phyloP scores from a whole-genome alignment of 2,888 invertebrate genomes.

The Heliconius ismenius region DNA sequence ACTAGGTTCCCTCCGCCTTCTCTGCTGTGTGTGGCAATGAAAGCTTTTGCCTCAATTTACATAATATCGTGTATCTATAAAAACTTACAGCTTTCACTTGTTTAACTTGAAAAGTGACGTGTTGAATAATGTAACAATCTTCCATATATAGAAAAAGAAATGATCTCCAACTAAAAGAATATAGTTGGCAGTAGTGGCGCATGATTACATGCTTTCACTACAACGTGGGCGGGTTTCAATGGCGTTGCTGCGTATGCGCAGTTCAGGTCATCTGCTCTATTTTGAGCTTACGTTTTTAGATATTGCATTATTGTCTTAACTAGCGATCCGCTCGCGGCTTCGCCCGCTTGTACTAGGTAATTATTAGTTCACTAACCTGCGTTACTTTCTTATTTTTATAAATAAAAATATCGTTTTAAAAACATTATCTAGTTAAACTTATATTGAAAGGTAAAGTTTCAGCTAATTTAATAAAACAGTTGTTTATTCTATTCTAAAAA shows the following conservation, averaged over 20 bases:
- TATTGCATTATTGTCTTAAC: constrained; percentile 25
- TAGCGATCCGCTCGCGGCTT: not conserved
- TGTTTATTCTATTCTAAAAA: too few relatives aligned
- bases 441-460: not conserved
- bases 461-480: too few relatives aligned
- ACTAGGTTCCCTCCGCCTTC: too few relatives aligned
- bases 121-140: constrained; percentile 35
- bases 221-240: constrained; percentile 44
- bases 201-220: constrained; percentile 50
- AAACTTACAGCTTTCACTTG: constrained; percentile 30
- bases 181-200: constrained; percentile 43
- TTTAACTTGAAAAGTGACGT: constrained; percentile 13
- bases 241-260: constrained; percentile 45
- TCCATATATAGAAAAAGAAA: constrained; percentile 33
- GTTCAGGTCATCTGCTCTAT: constrained; percentile 44
- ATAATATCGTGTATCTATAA: constrained; percentile 19
- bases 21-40: not conserved
- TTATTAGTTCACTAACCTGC: too few relatives aligned
- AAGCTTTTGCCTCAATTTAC: constrained; percentile 1
- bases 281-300: constrained; percentile 44
- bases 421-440: not conserved
- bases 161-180: constrained; percentile 24
- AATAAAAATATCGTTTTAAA: not conserved
- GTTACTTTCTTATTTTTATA: too few relatives aligned
- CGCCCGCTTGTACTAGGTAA: too few relatives aligned